Percentiles rank a stretch among this genome's conserved stretches.
phyloP scores from a whole-genome alignment of 2,113 vertebrate genomes.

The Desmodus rotundus region DNA sequence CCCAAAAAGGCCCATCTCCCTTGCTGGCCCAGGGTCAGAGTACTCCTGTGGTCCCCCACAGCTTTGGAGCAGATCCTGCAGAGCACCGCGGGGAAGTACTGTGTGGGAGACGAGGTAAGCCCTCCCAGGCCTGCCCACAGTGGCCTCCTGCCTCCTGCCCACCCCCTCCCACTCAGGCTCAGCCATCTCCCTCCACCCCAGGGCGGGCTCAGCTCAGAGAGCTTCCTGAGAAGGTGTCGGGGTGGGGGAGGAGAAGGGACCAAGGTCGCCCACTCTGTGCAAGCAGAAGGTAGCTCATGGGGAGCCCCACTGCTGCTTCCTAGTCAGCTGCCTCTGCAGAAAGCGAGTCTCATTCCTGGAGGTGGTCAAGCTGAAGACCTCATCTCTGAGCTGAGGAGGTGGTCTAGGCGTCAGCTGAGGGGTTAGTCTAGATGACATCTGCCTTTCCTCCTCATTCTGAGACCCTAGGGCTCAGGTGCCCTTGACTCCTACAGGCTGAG shows the following conservation, averaged over 20 bases:
- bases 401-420: not conserved
- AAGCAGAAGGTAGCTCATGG: not conserved
- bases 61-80: constrained; percentile 91
- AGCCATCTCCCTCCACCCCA: not conserved
- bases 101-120: constrained; percentile 92
- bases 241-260: too few species aligned
- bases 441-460: not conserved
- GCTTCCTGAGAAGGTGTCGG: not conserved
- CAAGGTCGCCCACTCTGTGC: not conserved
- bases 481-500: not conserved
- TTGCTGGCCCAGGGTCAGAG: not conserved
- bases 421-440: not conserved
- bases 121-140: not conserved
- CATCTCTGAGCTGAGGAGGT: not conserved
- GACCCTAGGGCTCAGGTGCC: not conserved
- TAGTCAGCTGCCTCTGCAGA: not conserved
- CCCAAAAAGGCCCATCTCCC: not conserved
- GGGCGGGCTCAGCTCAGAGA: not conserved
- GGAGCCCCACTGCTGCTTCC: not conserved
- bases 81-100: constrained; percentile 89
- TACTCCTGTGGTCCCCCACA: constrained; percentile 68
- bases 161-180: not conserved
- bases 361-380: not conserved
- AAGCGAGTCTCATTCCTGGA: not conserved
- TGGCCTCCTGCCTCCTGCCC: not conserved